Percentiles rank a stretch among this genome's conserved stretches.
Conservation (phyloP, 2,797 vertebrate species). For the Novumbra hubbsi region DNA sequence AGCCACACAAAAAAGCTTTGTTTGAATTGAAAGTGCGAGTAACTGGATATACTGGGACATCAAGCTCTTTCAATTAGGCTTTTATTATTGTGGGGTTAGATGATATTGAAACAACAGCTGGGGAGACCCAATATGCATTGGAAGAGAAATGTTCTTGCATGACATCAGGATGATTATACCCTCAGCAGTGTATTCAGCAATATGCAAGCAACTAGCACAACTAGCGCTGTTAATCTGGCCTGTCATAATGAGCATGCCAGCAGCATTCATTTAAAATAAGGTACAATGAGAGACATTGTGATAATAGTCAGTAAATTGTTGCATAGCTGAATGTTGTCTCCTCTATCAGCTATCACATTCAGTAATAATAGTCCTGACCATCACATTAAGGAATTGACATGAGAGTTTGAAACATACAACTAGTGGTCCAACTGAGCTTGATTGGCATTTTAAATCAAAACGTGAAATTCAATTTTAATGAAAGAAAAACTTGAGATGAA, state of each 20-base stretch:
- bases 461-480: not conserved
- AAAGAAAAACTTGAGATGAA: constrained; percentile 26
- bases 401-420: constrained; percentile 5
- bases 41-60: constrained; percentile 65
- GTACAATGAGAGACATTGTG: not conserved
- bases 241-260: not conserved
- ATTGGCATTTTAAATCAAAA: not conserved
- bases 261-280: not conserved
- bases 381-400: constrained; percentile 2
- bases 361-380: constrained; percentile 8
- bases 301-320: not conserved
- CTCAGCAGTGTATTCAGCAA: constrained; percentile 50
- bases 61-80: constrained; percentile 70
- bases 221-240: not conserved
- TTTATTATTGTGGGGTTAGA: constrained; percentile 70
- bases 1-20: constrained; percentile 60
- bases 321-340: not conserved
- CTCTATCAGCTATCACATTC: not conserved
- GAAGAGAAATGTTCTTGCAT: constrained; percentile 64
- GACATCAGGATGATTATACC: constrained; percentile 60
- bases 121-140: constrained; percentile 42
- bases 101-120: constrained; percentile 71
- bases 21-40: constrained; percentile 61
- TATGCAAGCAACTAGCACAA: not conserved
- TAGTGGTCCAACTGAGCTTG: not conserved